Base-by-base conservation (phyloP, 2,888 invertebrate species). In the Noctua fimbriata region DNA sequence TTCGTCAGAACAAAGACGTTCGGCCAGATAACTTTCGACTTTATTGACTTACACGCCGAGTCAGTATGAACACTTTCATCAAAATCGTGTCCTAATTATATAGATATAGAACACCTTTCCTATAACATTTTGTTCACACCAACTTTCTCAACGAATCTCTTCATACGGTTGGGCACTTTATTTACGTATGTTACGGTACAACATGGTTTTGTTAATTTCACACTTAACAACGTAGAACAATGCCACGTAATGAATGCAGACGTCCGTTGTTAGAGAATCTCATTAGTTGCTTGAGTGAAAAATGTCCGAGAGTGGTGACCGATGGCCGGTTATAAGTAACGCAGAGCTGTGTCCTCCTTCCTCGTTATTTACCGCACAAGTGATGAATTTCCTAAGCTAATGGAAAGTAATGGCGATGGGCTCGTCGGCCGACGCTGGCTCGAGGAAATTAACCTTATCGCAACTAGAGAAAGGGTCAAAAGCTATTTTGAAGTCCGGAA, bases 361-460 rank as follows among this genome's bases (percentile, higher is more conserved):
- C 81, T 83, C 87, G 84, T 89, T 87, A 90, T 87, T 90, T 89
- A 87, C 89, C 81, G 85, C 85, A 80, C 79, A 78, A 84, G 89
- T 92, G 91, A 92, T 91, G 90, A 91, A 93, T 93, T 90, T 88
- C 90, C 90, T 88, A 78, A 89, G 89, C 90, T 92, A 93, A 92
- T 92, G 90, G 90, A 90, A 90, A 91, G 89, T 92, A 92, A 92
- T 92, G 89, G 89, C 80, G 88, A 88, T 88, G 90, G 89, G 90
- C 89, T 91, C 77, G 90, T 86, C 69, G 71, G 52, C 70, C 66
- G 70, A 55, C 89, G 85, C 85, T 78, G 55, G 81, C 82, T 83
- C 70, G 79, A 89, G 91, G 91, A 93, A 92, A 93, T 93, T 91
- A 89, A 89, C 86, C 85, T 91, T 91, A 92, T 92, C 91, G 87